These are phyloP conservation scores for Phalangium opilio DNA, from an alignment of 2,888 invertebrate genomes.

Conservation along the genomic window DNA sequence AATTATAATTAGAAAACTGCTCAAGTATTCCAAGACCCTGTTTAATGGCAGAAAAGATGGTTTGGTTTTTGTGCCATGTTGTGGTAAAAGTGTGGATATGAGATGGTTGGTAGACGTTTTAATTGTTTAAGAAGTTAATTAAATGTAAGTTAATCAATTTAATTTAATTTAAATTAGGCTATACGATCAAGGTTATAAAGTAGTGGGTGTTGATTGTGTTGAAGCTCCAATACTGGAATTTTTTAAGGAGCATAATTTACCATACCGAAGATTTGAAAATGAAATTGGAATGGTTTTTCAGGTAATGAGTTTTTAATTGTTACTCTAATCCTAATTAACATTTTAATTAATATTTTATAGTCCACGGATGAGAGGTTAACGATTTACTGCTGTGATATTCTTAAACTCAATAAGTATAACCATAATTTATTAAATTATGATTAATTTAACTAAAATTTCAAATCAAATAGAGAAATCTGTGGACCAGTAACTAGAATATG, in stretches of 20 bases:
- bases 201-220: too few species aligned
- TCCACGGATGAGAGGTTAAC: background rate
- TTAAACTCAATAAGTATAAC: background rate
- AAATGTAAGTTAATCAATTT: too few species aligned
- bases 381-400: background rate
- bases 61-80: background rate
- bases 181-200: too few species aligned
- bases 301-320: too few species aligned
- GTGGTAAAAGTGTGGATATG: constrained; percentile 1
- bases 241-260: too few species aligned
- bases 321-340: background rate
- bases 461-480: constrained; percentile 11
- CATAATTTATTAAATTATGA: too few species aligned
- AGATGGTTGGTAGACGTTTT: background rate
- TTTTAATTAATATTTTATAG: background rate
- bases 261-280: too few species aligned
- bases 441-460: too few species aligned
- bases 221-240: too few species aligned
- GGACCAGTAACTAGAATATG: constrained; percentile 25
- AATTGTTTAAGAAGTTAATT: too few species aligned
- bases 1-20: background rate
- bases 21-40: background rate
- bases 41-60: background rate
- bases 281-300: too few species aligned
- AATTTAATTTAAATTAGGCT: too few species aligned